These are phyloP conservation scores for Vireo altiloquus DNA, from an alignment of 2,113 vertebrate genomes.

Conservation along the genomic window DNA sequence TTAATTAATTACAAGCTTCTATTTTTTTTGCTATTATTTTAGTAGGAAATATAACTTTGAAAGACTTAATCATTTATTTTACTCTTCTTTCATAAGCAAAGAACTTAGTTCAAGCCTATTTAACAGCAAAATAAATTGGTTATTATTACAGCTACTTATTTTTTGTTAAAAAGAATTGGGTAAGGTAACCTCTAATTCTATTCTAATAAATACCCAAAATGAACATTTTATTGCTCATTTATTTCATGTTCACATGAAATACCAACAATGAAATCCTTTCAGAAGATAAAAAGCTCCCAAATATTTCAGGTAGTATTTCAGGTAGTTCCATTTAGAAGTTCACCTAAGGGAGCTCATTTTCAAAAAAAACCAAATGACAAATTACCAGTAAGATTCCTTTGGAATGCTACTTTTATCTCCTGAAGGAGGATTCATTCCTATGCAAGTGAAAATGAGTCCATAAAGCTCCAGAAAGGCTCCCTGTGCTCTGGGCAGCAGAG, in stretches of 20 bases:
- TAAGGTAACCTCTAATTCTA: not conserved
- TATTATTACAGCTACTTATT: not conserved
- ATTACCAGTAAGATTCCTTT: not conserved
- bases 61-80: not conserved
- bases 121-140: not conserved
- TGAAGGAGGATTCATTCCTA: not conserved
- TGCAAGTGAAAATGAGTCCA: not conserved
- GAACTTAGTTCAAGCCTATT: not conserved
- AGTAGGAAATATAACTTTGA: not conserved
- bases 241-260: not conserved
- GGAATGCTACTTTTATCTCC: not conserved
- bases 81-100: not conserved
- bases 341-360: not conserved
- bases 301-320: not conserved
- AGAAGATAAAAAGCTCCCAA: not conserved
- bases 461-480: not conserved
- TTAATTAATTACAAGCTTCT: not conserved
- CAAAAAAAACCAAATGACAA: not conserved
- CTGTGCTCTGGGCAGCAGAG: not conserved
- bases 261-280: not conserved
- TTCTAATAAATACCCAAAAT: not conserved
- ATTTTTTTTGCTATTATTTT: not conserved
- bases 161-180: not conserved
- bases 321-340: not conserved
- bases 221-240: not conserved